Conservation (phyloP, 2,888 invertebrate species). For the Lepidonotus clava region DNA sequence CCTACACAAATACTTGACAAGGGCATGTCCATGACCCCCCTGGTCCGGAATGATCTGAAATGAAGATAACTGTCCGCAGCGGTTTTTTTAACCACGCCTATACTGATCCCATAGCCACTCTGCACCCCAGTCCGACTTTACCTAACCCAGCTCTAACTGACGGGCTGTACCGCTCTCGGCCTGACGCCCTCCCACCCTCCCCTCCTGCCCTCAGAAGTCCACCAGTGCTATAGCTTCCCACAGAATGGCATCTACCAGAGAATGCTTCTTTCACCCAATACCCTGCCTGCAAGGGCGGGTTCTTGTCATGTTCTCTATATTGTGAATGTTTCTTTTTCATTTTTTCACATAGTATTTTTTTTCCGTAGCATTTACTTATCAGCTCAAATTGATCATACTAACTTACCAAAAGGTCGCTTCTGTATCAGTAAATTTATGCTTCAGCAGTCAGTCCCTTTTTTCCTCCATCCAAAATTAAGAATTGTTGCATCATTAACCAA, state of each 20-base stretch:
- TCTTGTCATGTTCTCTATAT: background rate
- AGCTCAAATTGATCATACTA: background rate
- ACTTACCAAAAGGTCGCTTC: background rate
- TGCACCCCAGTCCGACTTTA: background rate
- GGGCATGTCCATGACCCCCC: too few species aligned
- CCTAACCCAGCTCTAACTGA: too few species aligned
- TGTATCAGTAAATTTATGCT: background rate
- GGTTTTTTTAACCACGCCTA: too few species aligned
- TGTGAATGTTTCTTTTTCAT: background rate
- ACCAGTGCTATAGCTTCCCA: background rate
- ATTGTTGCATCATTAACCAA: background rate
- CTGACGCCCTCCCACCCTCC: too few species aligned
- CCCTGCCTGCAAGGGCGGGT: background rate
- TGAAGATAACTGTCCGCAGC: too few species aligned
- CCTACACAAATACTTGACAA: too few species aligned
- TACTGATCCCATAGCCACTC: too few species aligned
- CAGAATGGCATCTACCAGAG: conserved; percentile 4
- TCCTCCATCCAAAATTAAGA: background rate
- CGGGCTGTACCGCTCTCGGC: too few species aligned
- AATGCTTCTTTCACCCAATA: background rate
- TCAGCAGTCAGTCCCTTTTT: background rate
- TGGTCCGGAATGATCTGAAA: too few species aligned
- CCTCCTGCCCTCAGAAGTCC: too few species aligned
- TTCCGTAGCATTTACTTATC: background rate
- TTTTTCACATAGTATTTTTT: background rate